Evolutionary conservation across 1,140 invertebrate genomes (phyloP), one percentile per base, ranked within the genome.

Genomic region (Ceratina japonica): DNA sequence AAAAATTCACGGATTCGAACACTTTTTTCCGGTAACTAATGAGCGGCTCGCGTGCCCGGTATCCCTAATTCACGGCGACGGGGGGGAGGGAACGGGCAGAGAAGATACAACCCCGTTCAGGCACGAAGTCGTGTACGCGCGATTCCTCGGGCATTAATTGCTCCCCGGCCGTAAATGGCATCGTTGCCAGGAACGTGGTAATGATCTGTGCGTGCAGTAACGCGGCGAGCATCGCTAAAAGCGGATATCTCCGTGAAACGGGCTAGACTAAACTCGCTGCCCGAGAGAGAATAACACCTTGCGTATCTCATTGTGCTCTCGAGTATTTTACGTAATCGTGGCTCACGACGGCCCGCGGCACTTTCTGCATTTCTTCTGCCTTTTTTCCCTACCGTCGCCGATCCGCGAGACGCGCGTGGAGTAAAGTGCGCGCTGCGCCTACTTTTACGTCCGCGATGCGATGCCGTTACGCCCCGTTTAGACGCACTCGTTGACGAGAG

Each of bases 271-370:
- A 31, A 58, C 64, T 52, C 71, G n/a, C 18, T 51, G 37, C 8
- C 37, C 49, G 52, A 69, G 24, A 68, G 20, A 76, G 69, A 82
- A 37, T 65, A 74, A 80, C 54, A 71, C 66, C 66, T 80, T 66
- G 54, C 66, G 27, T 65, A 52, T 79, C 54, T 71, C n/a, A 56
- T 51, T 66, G 80, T 76, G 79, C 69, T 49, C 49, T 56, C 61
- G 54, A 24, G 66, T 61, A 80, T 82, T 80, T 75, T 56, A 66
- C 65, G 65, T 82, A 82, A 82, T 80, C 58, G 51, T 16, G 51
- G 61, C 71, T 81, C 37, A 56, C 56, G 27, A 81, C 68, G 52
- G 64, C 68, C 27, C 18, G 24, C 66, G 51, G 31, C 22, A 52
- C 22, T 71, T 80, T 80, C 72, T 52, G n/a, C 49, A 22, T 80